Conservation (phyloP, 2,113 vertebrate species). For the Nyctibius bracteatus region DNA sequence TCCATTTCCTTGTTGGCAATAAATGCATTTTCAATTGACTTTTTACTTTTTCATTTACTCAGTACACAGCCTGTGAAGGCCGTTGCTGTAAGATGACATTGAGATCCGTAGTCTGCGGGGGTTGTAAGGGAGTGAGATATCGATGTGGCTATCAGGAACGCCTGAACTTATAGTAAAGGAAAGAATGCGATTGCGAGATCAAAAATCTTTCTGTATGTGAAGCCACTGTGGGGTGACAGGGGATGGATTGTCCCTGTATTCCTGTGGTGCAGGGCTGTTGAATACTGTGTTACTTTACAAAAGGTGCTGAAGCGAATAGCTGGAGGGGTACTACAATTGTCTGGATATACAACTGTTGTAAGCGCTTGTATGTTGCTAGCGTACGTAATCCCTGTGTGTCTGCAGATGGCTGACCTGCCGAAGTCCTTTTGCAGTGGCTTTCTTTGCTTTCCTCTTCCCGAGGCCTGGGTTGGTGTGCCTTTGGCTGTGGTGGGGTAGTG, state of each 20-base stretch:
- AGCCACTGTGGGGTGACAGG: not conserved
- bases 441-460: not conserved
- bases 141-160: fast-evolving
- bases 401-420: not conserved
- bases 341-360: not conserved
- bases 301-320: not conserved
- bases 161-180: not conserved
- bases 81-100: not conserved
- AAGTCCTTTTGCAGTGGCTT: not conserved
- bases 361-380: not conserved
- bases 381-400: fast-evolving
- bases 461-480: no score
- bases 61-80: not conserved
- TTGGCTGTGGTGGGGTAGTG: not conserved
- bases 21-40: not conserved
- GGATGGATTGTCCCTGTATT: not conserved
- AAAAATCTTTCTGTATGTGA: not conserved
- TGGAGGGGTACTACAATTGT: not conserved
- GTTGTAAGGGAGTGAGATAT: not conserved
- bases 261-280: not conserved
- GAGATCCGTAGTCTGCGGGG: fast-evolving
- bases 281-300: not conserved
- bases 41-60: not conserved
- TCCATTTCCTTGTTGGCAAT: not conserved
- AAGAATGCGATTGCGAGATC: not conserved